A percentile compares a stretch with the other conserved stretches of the same genome.
Evolutionary conservation across 1,140 invertebrate genomes (phyloP).

Genomic region (Ephestia elutella): DNA sequence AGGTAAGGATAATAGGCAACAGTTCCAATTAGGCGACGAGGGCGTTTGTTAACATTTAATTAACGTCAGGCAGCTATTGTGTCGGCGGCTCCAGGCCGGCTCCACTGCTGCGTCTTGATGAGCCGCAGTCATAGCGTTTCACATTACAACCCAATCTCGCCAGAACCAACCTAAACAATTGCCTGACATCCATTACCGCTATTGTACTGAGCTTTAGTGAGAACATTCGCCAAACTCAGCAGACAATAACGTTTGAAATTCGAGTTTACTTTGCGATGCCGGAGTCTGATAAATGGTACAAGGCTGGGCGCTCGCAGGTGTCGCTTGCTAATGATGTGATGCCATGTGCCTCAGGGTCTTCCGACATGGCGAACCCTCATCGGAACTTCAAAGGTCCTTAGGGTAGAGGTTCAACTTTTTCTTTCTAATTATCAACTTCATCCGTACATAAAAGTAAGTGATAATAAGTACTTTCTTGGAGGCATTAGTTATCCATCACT

Average conservation of each 20-base stretch:
- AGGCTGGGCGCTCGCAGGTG: constrained; percentile 42
- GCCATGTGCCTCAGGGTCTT: constrained; percentile 44
- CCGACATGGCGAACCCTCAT: constrained; percentile 50
- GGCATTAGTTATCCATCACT: too few species aligned
- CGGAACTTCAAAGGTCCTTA: constrained; percentile 44
- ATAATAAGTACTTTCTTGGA: too few species aligned
- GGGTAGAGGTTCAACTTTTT: background rate
- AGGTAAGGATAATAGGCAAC: constrained; percentile 72
- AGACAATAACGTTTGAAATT: constrained; percentile 17
- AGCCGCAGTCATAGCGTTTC: constrained; percentile 44
- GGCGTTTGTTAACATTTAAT: constrained; percentile 74
- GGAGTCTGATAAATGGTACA: constrained; percentile 20
- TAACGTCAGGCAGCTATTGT: constrained; percentile 70
- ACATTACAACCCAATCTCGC: constrained; percentile 32
- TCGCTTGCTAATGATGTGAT: constrained; percentile 60
- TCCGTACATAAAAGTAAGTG: too few species aligned
- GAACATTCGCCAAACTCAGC: background rate
- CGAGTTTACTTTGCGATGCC: background rate
- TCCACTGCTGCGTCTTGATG: constrained; percentile 59
- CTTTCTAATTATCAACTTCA: too few species aligned
- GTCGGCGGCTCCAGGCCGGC: constrained; percentile 52
- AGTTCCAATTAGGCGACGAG: constrained; percentile 73
- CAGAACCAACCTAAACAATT: constrained; percentile 20
- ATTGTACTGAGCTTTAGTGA: background rate
- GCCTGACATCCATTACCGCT: constrained; percentile 29